Evolutionary conservation across 2,888 invertebrate genomes (phyloP).

Genomic region (Steinernema hermaphroditum): DNA sequence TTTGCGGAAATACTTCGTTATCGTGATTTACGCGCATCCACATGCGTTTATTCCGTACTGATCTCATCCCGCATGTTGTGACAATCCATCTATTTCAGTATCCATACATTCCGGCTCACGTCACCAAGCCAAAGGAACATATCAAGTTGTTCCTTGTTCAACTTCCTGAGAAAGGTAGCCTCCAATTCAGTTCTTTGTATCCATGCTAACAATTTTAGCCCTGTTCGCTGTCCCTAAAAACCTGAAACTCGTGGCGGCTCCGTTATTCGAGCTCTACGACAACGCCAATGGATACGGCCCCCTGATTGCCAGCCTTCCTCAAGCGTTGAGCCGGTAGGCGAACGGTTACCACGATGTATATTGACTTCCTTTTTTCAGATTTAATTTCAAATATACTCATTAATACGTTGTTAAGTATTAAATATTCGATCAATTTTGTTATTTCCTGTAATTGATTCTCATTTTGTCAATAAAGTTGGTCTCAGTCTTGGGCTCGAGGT

Average conservation of each 20-base stretch:
- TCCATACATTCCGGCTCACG: constrained; percentile 98
- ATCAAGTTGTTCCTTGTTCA: constrained; percentile 94
- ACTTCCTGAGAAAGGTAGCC: constrained; percentile 82
- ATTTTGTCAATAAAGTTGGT: no score
- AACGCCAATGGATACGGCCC: constrained; percentile 99
- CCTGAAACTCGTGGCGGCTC: constrained; percentile 97
- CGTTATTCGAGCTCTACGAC: constrained; percentile 95
- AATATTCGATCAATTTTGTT: no score
- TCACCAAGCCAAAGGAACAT: constrained; percentile 99
- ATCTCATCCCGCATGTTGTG: no score
- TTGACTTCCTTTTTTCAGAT: constrained; percentile 32
- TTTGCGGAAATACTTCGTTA: no score
- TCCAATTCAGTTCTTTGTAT: not conserved
- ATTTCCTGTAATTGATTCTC: no score
- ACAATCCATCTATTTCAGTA: no score
- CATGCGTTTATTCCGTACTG: no score
- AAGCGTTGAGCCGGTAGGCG: constrained; percentile 81
- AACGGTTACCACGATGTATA: not conserved
- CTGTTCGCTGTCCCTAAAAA: constrained; percentile 98
- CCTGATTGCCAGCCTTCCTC: constrained; percentile 94
- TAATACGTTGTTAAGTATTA: not conserved
- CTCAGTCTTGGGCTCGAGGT: no score
- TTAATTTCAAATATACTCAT: constrained; percentile 36
- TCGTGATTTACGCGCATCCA: no score
- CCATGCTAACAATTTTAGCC: no score